A percentile compares a stretch with the other conserved stretches of the same genome.
Evolutionary conservation across 2,888 invertebrate genomes (phyloP).

Genomic region (Plebejus anna): DNA sequence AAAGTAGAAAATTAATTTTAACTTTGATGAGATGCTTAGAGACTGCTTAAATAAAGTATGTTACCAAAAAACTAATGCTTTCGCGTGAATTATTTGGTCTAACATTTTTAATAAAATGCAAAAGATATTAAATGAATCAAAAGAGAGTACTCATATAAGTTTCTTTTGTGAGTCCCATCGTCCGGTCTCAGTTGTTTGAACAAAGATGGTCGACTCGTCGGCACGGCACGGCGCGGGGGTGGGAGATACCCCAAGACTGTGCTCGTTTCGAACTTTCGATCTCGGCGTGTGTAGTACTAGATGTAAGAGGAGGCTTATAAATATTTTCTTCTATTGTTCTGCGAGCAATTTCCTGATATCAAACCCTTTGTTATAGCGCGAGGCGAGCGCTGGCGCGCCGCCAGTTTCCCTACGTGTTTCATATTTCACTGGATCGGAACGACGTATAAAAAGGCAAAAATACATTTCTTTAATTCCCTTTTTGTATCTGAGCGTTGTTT

Average conservation of each 20-base stretch:
- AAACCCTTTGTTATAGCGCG: constrained; percentile 32
- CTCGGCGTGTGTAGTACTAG: constrained; percentile 33
- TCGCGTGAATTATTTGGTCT: neutral
- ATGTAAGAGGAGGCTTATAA: constrained; percentile 32
- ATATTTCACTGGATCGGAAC: constrained; percentile 72
- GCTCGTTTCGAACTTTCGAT: constrained; percentile 31
- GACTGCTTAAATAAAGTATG: neutral
- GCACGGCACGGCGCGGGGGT: neutral
- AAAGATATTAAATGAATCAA: neutral
- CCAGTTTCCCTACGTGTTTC: constrained; percentile 68
- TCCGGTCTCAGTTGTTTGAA: neutral
- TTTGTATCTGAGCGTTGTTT: constrained; percentile 27
- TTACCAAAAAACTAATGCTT: neutral
- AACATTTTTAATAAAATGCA: neutral
- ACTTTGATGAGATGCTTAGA: neutral
- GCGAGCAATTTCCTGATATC: constrained; percentile 32
- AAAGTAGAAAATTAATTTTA: constrained; percentile 16
- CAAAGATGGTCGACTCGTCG: neutral
- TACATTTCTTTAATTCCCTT: constrained; percentile 45
- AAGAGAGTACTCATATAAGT: constrained; percentile 4
- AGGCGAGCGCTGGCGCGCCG: constrained; percentile 66
- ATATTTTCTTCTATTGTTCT: constrained; percentile 34
- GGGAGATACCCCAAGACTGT: constrained; percentile 21
- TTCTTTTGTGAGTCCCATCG: neutral
- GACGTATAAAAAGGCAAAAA: constrained; percentile 58